Evolutionary conservation across 2,888 invertebrate species (phyloP), one percentile per base, ranked within the genome.

Genomic region (Gari tellinella): DNA sequence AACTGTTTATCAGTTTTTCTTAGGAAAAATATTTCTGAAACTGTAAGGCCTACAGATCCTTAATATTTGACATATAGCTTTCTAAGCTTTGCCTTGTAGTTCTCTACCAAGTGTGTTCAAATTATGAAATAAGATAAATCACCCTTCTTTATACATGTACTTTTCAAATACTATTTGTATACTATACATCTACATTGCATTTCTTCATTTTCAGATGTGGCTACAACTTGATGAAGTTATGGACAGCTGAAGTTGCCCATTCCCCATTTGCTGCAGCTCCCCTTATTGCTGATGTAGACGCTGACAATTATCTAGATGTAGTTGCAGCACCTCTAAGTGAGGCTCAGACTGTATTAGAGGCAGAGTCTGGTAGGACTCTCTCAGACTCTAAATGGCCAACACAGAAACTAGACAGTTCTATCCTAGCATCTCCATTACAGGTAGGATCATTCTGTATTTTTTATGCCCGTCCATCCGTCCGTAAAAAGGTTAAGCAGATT

Each of bases 401-500:
- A 51, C 84, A 87, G 55, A 86, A 87, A 57, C 70, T 86, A 37
- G 87, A 89, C 51, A 85, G 82, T 26, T 88, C 90, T 3, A 76
- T 90, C 14, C 84, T 89, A 72, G 77, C 90, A 5, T 88, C 88
- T 68, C 90, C 91, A 31, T 57, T 91, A 17, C 89, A 89, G 86
- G 90, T 90, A 70, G n/a, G n/a, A n/a, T n/a, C n/a, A n/a, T n/a
- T n/a, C n/a, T n/a, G n/a, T n/a, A n/a, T n/a, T n/a, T n/a, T n/a
- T n/a, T n/a, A n/a, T n/a, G n/a, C n/a, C n/a, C n/a, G n/a, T n/a
- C n/a, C n/a, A n/a, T n/a, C n/a, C n/a, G n/a, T n/a, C n/a, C n/a
- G n/a, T n/a, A n/a, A n/a, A n/a, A n/a, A n/a, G n/a, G n/a, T n/a
- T n/a, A n/a, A n/a, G n/a, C n/a, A n/a, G n/a, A n/a, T n/a, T n/a